A percentile compares a stretch with the other conserved stretches of the same genome.
phyloP scores from a whole-genome alignment of 2,797 vertebrate genomes.

The Alauda arvensis region DNA sequence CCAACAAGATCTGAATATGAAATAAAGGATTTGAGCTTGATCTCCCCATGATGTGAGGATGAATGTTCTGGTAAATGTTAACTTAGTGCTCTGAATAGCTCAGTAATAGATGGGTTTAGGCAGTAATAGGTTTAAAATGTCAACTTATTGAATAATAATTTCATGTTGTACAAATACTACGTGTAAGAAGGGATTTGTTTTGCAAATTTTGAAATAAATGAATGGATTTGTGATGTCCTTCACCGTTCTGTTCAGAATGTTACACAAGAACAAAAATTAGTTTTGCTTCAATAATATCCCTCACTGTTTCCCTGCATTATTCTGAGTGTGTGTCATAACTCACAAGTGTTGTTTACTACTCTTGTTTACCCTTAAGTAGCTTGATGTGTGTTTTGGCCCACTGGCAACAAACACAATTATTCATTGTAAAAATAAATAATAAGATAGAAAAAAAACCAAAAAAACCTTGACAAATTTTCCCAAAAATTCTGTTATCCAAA shows the following conservation, averaged over 20 bases:
- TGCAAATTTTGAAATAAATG: conserved; percentile 83
- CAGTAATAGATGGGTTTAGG: conserved; percentile 85
- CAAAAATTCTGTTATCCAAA: conserved; percentile 19
- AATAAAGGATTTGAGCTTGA: conserved; percentile 91
- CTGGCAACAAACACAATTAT: conserved; percentile 14
- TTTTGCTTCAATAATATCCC: conserved; percentile 47
- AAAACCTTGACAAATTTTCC: background rate
- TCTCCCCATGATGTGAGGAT: conserved; percentile 88
- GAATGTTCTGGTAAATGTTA: conserved; percentile 91
- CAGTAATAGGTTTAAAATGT: conserved; percentile 85
- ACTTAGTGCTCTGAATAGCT: conserved; percentile 89
- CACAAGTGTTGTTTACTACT: conserved; percentile 32
- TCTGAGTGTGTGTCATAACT: conserved; percentile 22
- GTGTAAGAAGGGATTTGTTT: conserved; percentile 82
- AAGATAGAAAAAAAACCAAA: background rate
- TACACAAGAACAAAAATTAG: conserved; percentile 62
- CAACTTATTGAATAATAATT: conserved; percentile 90
- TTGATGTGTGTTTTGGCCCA: background rate
- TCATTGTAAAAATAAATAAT: conserved; percentile 1
- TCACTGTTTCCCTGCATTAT: conserved; percentile 34
- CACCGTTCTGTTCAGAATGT: conserved; percentile 69
- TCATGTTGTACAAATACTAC: conserved; percentile 81
- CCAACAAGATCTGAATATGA: conserved; percentile 84
- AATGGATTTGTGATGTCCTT: conserved; percentile 79
- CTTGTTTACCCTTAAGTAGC: conserved; percentile 18